A percentile compares a stretch with the other conserved stretches of the same genome.
Evolutionary conservation across 2,113 vertebrate genomes (phyloP).

Genomic region (Ammodytes dubius): DNA sequence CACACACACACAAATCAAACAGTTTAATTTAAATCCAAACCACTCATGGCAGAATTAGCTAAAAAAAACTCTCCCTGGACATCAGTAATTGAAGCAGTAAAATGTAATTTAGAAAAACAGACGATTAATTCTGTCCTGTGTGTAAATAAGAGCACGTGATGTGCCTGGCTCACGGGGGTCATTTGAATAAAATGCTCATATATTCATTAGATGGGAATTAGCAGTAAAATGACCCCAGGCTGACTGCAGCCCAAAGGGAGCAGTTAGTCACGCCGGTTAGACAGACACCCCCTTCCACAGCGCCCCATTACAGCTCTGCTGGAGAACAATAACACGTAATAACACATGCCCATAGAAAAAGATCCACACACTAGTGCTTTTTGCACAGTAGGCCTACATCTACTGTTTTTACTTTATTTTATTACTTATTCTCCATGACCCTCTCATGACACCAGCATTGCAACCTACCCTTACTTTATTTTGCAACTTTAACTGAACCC

Average conservation of each 20-base stretch:
- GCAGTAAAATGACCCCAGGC: slow-evolving; percentile 78
- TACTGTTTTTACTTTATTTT: not conserved
- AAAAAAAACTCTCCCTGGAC: slow-evolving; percentile 23
- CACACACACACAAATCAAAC: not conserved
- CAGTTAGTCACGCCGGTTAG: slow-evolving; percentile 84
- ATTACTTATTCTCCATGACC: rapidly evolving
- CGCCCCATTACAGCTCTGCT: slow-evolving; percentile 1
- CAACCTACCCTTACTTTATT: not conserved
- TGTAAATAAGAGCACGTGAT: slow-evolving; percentile 53
- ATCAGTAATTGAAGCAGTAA: slow-evolving; percentile 36
- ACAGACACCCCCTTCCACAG: slow-evolving; percentile 54
- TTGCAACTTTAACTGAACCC: not conserved
- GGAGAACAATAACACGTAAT: slow-evolving; percentile 35
- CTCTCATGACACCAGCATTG: not conserved
- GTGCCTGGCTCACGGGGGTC: slow-evolving; percentile 42
- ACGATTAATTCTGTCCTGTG: slow-evolving; percentile 47
- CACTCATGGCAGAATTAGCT: slow-evolving; percentile 1
- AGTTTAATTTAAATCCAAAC: slow-evolving; percentile 37
- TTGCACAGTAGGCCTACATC: not conserved
- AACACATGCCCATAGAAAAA: not conserved
- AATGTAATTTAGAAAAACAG: slow-evolving; percentile 56
- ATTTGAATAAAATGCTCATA: slow-evolving; percentile 64
- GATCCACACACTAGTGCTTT: not conserved
- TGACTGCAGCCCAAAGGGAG: slow-evolving; percentile 72
- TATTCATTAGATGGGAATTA: slow-evolving; percentile 79